Percentiles rank a stretch among this genome's conserved stretches.
phyloP scores from a whole-genome alignment of 2,888 invertebrate species.

The Ichneumon xanthorius region DNA sequence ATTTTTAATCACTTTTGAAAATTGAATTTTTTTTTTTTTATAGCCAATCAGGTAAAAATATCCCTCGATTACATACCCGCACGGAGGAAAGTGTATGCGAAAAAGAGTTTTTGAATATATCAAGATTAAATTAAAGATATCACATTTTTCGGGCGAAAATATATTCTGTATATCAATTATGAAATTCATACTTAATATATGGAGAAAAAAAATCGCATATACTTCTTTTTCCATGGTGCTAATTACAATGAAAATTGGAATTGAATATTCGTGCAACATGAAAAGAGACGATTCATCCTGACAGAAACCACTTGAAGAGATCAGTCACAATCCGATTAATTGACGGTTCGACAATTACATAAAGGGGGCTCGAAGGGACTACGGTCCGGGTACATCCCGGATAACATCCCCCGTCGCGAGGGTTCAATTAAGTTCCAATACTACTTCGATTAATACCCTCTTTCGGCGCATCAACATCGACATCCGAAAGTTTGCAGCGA shows the following conservation, averaged over 20 bases:
- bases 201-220: not conserved
- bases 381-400: constrained; percentile 3
- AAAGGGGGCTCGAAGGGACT: constrained; percentile 16
- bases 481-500: constrained; percentile 37
- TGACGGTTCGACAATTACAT: constrained; percentile 45
- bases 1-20: not conserved
- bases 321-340: constrained; percentile 53
- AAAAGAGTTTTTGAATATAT: no score
- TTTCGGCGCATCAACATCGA: constrained; percentile 34
- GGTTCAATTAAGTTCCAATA: constrained; percentile 51
- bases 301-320: constrained; percentile 10
- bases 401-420: constrained; percentile 13
- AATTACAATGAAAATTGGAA: not conserved
- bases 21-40: not conserved
- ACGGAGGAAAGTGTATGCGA: no score
- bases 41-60: no score
- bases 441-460: constrained; percentile 10
- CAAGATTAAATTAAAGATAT: no score
- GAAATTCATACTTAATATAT: no score
- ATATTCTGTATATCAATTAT: no score
- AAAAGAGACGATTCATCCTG: not conserved
- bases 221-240: not conserved
- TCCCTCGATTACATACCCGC: no score
- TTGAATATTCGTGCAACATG: not conserved
- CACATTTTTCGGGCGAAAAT: no score